A percentile compares a stretch with the other conserved stretches of the same genome.
These are phyloP conservation scores for Enteromius argenteus DNA, from an alignment of 2,797 vertebrate genomes.

Conservation along the genomic window DNA sequence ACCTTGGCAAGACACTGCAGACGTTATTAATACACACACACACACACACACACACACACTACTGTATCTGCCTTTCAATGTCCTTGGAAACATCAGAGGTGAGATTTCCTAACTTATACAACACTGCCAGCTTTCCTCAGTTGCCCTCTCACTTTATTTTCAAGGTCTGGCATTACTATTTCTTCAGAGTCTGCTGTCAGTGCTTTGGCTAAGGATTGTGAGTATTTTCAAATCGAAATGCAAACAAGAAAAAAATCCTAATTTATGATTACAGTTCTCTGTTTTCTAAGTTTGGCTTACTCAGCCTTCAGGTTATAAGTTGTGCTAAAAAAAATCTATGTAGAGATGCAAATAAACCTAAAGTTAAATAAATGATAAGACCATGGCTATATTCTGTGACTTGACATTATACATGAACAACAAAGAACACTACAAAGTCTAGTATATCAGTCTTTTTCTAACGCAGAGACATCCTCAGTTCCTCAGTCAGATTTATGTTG, in stretches of 20 bases:
- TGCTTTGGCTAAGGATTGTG: background rate
- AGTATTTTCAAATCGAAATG: background rate
- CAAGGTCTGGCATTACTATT: background rate
- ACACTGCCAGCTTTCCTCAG: constrained; percentile 32
- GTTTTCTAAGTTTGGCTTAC: background rate
- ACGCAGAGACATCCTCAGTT: background rate
- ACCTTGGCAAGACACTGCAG: constrained; percentile 60
- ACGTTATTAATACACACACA: constrained; percentile 60
- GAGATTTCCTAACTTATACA: constrained; percentile 42
- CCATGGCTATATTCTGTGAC: background rate
- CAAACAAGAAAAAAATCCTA: background rate
- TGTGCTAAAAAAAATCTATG: background rate
- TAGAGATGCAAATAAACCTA: background rate
- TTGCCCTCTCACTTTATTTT: constrained; percentile 41
- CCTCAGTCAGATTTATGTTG: constrained; percentile 5
- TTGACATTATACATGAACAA: background rate
- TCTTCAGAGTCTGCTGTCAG: background rate
- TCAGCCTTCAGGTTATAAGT: background rate
- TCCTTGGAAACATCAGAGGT: constrained; percentile 44
- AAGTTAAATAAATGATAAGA: too few species aligned
- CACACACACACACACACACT: background rate
- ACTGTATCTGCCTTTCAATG: constrained; percentile 54
- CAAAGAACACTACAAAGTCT: background rate
- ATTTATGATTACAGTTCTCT: background rate
- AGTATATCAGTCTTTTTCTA: background rate